Evolutionary conservation across 2,797 vertebrate species (phyloP).

Genomic region (Rhabdophis nuchalis): DNA sequence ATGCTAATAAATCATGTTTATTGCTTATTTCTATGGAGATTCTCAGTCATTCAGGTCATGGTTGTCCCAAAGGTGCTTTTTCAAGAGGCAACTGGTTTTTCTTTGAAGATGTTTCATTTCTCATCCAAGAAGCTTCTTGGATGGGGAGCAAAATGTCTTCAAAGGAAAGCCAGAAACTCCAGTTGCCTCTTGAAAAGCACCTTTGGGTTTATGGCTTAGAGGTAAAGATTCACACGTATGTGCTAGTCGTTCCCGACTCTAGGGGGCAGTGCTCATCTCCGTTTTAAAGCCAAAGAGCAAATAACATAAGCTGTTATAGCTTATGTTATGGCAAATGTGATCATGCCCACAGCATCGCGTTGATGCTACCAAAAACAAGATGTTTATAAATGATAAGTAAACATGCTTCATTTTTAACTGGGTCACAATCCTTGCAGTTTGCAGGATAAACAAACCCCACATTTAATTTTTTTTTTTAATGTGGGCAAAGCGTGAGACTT

Average conservation of each 20-base stretch:
- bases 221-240: too few relatives aligned
- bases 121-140: background rate
- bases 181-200: background rate
- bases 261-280: too few relatives aligned
- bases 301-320: background rate
- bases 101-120: background rate
- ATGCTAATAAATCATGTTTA: background rate
- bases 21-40: background rate
- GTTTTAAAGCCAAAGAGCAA: too few relatives aligned
- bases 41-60: background rate
- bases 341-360: too few relatives aligned
- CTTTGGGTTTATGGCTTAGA: background rate
- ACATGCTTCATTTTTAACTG: background rate
- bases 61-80: background rate
- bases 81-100: background rate
- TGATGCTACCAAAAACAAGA: background rate
- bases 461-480: background rate
- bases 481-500: background rate
- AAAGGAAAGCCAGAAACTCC: background rate
- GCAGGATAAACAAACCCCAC: background rate
- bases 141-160: background rate
- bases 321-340: background rate
- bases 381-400: background rate
- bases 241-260: too few relatives aligned
- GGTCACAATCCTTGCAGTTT: background rate